Evolutionary conservation across 2,888 invertebrate genomes (phyloP), one percentile per base, ranked within the genome.

Genomic region (Rotaria socialis): DNA sequence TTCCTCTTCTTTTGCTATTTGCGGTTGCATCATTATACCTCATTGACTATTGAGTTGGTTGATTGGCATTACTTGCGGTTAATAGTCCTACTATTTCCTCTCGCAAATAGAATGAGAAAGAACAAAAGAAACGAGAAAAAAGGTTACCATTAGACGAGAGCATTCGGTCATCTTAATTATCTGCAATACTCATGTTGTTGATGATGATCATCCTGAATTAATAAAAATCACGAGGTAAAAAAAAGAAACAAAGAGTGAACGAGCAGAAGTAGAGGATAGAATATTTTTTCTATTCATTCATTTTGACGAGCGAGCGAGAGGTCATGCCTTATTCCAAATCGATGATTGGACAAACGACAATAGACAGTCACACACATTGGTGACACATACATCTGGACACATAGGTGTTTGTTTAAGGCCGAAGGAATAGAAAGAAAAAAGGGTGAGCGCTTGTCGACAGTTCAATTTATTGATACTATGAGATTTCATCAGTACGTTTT

Each of bases 131-230:
- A 2, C 16, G 19, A 67, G 14, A 67, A 67, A 67, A 41, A 67
- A 67, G 67, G 67, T 35, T 67, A 67, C 16, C 67, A 67, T 35
- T 35, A 19, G 16, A 19, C 35, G 35, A 35, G 19, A 35, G 41
- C 67, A 67, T 67, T 67, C 67, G 67, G 67, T 67, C 67, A 67
- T 67, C 35, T 67, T 67, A 67, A 67, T 67, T 67, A 67, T 67
- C 67, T 67, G 11, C 35, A 35, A 35, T 67, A 67, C 35, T 35
- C 35, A 16, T 67, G 6, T 35, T 6, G 19, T 5, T 67, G 35
- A 35, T 67, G 19, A 67, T 67, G 19, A 35, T 67, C 35, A 67
- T 67, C 35, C 16, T 67, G 14, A 67, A 67, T 67, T 67, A 67
- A 67, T 67, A 35, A 67, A 35, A 35, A 67, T 67, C 67, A 67